A percentile compares a stretch with the other conserved stretches of the same genome.
phyloP scores from a whole-genome alignment of 1,140 invertebrate genomes.

The Daktulosphaira vitifoliae region DNA sequence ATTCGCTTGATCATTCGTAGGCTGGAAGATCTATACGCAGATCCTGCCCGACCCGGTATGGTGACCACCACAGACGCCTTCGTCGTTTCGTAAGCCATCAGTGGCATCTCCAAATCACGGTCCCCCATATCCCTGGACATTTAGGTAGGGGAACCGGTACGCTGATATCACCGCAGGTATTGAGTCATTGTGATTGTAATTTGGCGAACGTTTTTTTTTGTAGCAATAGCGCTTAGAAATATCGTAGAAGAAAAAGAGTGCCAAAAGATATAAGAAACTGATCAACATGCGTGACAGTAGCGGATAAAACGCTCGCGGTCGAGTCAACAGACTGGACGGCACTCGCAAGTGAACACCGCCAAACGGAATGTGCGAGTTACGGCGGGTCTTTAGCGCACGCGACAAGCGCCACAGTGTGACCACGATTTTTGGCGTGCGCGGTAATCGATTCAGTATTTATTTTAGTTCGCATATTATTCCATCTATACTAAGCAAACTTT shows the following conservation, averaged over 20 bases:
- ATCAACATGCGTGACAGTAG: not conserved
- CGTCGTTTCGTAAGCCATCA: not conserved
- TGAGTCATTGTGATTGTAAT: too few species aligned
- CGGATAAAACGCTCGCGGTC: not conserved
- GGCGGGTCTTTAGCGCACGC: not conserved
- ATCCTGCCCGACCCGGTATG: not conserved
- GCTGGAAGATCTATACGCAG: not conserved
- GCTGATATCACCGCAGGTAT: not conserved
- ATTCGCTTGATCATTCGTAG: not conserved
- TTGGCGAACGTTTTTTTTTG: too few species aligned
- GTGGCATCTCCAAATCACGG: conserved; percentile 3
- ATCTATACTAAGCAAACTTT: too few species aligned
- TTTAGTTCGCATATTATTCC: too few species aligned
- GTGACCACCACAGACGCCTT: conserved; percentile 24
- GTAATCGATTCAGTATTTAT: conserved; percentile 6
- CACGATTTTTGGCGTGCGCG: not conserved
- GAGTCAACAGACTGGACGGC: not conserved
- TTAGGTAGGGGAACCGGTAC: not conserved
- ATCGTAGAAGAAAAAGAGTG: too few species aligned
- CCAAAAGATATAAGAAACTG: too few species aligned
- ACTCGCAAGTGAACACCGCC: conserved; percentile 5
- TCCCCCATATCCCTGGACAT: not conserved
- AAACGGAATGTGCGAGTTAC: not conserved
- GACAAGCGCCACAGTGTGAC: conserved; percentile 12
- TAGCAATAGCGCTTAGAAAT: too few species aligned